Conservation (phyloP, 2,797 vertebrate species). For the Hoplostethus mediterraneus region DNA sequence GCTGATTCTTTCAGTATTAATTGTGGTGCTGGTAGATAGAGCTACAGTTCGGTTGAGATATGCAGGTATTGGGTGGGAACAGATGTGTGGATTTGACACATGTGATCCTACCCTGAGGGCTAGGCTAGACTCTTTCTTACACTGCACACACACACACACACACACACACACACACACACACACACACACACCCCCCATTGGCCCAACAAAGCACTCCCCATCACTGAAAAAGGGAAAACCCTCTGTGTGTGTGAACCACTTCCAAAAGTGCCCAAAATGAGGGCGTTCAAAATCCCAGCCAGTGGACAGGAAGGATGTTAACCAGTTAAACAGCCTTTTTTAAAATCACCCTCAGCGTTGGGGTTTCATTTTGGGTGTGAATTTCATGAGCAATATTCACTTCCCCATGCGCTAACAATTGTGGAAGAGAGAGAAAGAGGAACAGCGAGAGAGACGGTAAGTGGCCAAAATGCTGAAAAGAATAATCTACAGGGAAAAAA, state of each 20-base stretch:
- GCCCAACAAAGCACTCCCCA: conserved; percentile 25
- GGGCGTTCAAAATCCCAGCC: conserved; percentile 32
- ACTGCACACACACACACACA: neutral
- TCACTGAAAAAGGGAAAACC: conserved; percentile 29
- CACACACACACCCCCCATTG: conserved; percentile 21
- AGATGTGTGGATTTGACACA: conserved; percentile 17
- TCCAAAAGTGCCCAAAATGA: conserved; percentile 3
- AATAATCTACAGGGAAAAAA: conserved; percentile 28
- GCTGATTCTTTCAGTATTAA: conserved; percentile 50
- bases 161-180: conserved; percentile 17
- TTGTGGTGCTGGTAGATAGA: conserved; percentile 22
- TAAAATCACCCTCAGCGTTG: conserved; percentile 52
- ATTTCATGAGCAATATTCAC: conserved; percentile 67
- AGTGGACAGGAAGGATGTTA: conserved; percentile 43
- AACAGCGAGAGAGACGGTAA: conserved; percentile 31
- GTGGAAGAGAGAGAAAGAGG: conserved; percentile 24
- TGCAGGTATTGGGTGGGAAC: conserved; percentile 22
- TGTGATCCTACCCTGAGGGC: conserved; percentile 48
- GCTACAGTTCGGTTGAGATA: conserved; percentile 42
- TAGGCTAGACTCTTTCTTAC: conserved; percentile 17
- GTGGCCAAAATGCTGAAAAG: conserved; percentile 33
- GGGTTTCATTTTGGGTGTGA: conserved; percentile 75
- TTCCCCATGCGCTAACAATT: conserved; percentile 56
- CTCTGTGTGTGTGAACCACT: neutral
- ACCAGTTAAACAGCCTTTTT: conserved; percentile 18